Evolutionary conservation across 1,140 invertebrate species (phyloP), one percentile per base, ranked within the genome.

Genomic region (Brachionus manjavacas): DNA sequence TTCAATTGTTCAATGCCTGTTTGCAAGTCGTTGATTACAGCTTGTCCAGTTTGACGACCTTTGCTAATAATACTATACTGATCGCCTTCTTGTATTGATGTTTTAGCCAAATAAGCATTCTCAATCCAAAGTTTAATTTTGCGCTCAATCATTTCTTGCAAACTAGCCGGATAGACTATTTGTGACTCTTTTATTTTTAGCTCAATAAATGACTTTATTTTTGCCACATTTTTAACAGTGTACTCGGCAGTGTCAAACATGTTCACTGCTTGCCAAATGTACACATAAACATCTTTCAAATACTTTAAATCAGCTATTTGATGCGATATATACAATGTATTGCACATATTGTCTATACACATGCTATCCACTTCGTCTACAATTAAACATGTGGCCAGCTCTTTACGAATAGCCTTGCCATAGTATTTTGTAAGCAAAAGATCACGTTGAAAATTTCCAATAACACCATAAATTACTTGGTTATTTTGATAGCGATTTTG

Each of bases 1-100:
- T 25, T 14, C 23, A 31, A 39, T 70, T 83, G 79, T 70, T 49
- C 79, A 25, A 83, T 66, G 9, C 79, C 79, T 14, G 79, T 83
- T 16, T 28, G 16, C 8, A 20, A 39, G n/a, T 72, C 31, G 6
- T 39, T 72, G 12, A 72, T 43, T 14, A 68, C 25, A 31, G n/a
- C 31, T 20, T 43, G 14, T 25, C 14, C 35, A 20, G 20, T 4
- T 74, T 74, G 35, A 41, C 35, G 35, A 39, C 28, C 35, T 7
- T 12, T 16, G 4, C n/a, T 70, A n/a, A 39, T 39, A 16, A 39
- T 70, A 41, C 35, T 43, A 43, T 74, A n/a, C 20, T 74, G 14
- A 43, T 41, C 39, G 3, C 35, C 35, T 23, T 43, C 41, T 74
- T 43, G 20, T 41, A 43, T 43, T 23, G 70, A 20, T 23, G 2